Conservation (phyloP, 2,113 vertebrate genomes). For the Hippocampus mohnikei region DNA sequence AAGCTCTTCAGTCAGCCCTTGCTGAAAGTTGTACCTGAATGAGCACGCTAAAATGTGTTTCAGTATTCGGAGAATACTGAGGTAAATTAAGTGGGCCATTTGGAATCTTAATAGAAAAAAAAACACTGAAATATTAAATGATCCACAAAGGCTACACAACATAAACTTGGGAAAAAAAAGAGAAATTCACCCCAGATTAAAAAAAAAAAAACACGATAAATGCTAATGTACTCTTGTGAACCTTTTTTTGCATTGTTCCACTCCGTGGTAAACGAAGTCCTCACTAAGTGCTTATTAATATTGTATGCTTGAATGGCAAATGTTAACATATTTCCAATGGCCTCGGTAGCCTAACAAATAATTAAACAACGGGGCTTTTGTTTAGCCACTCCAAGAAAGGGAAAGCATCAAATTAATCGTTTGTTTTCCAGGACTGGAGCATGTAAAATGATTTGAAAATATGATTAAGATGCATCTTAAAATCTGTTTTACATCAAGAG, state of each 20-base stretch:
- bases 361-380: constrained; percentile 67
- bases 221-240: constrained; percentile 6
- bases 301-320: constrained; percentile 68
- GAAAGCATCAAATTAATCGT: constrained; percentile 59
- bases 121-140: neutral
- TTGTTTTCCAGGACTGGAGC: neutral
- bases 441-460: neutral
- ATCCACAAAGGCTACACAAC: neutral
- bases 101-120: neutral
- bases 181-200: neutral
- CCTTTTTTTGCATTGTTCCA: constrained; percentile 5
- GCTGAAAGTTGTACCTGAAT: neutral
- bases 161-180: neutral
- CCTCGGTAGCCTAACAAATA: constrained; percentile 62
- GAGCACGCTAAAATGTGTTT: neutral
- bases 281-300: constrained; percentile 72
- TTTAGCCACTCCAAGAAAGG: constrained; percentile 56
- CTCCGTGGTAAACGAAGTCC: constrained; percentile 32
- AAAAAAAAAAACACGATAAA: neutral
- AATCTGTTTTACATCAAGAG: neutral
- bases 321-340: constrained; percentile 65
- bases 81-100: neutral
- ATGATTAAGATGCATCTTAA: constrained; percentile 9
- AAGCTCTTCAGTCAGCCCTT: neutral
- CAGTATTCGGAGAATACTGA: neutral